phyloP scores from a whole-genome alignment of 2,797 vertebrate species.

The Pangasius krempfi region DNA sequence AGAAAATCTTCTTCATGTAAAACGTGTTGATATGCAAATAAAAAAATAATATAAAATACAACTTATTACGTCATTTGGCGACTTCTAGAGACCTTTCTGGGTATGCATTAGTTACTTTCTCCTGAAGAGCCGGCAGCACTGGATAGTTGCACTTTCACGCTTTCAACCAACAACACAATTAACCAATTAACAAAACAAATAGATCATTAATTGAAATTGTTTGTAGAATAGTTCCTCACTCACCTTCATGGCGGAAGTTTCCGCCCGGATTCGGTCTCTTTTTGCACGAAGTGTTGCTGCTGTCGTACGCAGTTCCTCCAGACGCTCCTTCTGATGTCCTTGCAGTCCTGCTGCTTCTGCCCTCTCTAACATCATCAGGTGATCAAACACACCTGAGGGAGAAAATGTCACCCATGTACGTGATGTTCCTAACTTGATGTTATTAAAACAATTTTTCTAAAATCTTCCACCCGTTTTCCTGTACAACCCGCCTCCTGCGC shows the following conservation, averaged over 20 bases:
- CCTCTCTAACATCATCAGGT: constrained; percentile 77
- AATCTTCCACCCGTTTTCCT: constrained; percentile 5
- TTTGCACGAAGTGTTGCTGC: constrained; percentile 67
- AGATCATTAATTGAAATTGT: neutral
- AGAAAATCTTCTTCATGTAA: too few species aligned
- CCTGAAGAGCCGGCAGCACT: neutral
- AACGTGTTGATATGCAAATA: too few species aligned
- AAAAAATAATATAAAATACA: too few species aligned
- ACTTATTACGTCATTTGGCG: too few species aligned
- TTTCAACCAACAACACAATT: too few species aligned
- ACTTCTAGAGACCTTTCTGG: too few species aligned
- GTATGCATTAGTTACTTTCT: too few species aligned
- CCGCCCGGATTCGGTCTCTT: constrained; percentile 74
- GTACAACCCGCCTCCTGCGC: neutral
- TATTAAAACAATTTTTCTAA: neutral
- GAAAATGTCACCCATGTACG: neutral
- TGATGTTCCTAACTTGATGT: neutral
- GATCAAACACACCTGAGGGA: constrained; percentile 75
- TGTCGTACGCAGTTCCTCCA: constrained; percentile 62
- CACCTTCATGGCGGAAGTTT: constrained; percentile 70
- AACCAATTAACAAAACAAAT: neutral
- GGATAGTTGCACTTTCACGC: neutral
- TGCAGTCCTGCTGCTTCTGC: constrained; percentile 35
- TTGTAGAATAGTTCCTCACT: neutral
- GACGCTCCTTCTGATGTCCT: constrained; percentile 51